Evolutionary conservation across 2,888 invertebrate species (phyloP), one percentile per base, ranked within the genome.

Genomic region (Rotaria socialis): DNA sequence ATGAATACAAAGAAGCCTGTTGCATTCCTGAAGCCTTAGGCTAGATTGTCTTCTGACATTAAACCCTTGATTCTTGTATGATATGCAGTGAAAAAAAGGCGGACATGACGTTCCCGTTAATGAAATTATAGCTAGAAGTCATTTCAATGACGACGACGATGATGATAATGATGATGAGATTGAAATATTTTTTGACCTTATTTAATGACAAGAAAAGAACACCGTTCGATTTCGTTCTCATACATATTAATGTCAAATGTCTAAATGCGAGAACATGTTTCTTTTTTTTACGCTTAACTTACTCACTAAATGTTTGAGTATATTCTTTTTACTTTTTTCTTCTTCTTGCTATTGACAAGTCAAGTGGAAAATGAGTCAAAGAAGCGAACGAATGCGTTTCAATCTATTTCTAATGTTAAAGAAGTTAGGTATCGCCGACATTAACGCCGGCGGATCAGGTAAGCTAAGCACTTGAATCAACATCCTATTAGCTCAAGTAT

Each of bases 91-190:
- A 67, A 67, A 67, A 67, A 67, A 67, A 67, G 67, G 35, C 67
- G 67, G 67, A 67, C 67, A 67, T 67, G 16, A 27, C 35, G 67
- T 67, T 67, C 35, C 35, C 67, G 67, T 67, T 67, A 67, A 67
- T 67, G 67, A 67, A 67, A 67, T 67, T 67, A 67, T 67, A 67
- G 67, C 67, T 67, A 41, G 67, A 35, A 67, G 67, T 67, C 67
- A 67, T 67, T 67, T 35, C n/a, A 67, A 67, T 67, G 8, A 35
- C 11, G 16, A 35, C 35, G 14, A 67, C 19, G 35, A 67, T 67
- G 35, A 67, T 67, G 67, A 67, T 35, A 35, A 67, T 67, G 14
- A 67, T 67, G 35, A 67, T 67, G 67, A 67, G 67, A 67, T 67
- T 35, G 35, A 67, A 16, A 67, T 67, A 35, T 41, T 16, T 16